Evolutionary conservation across 2,888 invertebrate species (phyloP), one percentile per base, ranked within the genome.

Genomic region (Augochlorella aurata): DNA sequence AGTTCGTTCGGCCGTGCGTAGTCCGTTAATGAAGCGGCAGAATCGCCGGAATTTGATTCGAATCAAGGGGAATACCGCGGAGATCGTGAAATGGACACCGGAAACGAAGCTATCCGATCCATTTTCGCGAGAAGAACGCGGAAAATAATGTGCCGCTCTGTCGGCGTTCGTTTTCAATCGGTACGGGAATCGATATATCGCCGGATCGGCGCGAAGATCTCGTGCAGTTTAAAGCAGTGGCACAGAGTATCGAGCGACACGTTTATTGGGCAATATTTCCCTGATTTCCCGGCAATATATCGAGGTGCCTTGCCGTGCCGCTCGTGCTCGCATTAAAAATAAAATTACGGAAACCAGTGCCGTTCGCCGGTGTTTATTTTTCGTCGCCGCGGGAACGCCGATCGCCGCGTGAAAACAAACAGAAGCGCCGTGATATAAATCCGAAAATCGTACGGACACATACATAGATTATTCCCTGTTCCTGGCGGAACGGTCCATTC

Each of bases 221-320:
- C 50, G n/a, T 38, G 50, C 47, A 29, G 49, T 24, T 50, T 68
- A 68, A 68, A 50, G 49, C 50, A 49, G 49, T 18, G 9, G 68
- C 50, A 50, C 9, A 1, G 29, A 0, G 61, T 61, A 29, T 38
- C 68, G 50, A 38, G 29, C 50, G 18, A 69, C 29, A 38, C 68
- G 68, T 69, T 69, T 63, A 69, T 69, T 50, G 68, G 68, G 50
- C 29, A 69, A 69, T 69, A 69, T 69, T 69, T 69, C 38, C 49
- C 44, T 50, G 68, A 69, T 69, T 50, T 18, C 50, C 29, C 29
- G 29, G 68, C 29, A n/a, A 69, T 67, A 47, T 21, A 29, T 50
- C 18, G 24, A 12, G 18, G 29, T 24, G 50, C 1, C 10, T 50
- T 29, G 49, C 47, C 8, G 21, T 12, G 21, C 18, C 47, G 14